Conservation (phyloP, 2,113 vertebrate species). For the Stomatorhinus ivindoensis region DNA sequence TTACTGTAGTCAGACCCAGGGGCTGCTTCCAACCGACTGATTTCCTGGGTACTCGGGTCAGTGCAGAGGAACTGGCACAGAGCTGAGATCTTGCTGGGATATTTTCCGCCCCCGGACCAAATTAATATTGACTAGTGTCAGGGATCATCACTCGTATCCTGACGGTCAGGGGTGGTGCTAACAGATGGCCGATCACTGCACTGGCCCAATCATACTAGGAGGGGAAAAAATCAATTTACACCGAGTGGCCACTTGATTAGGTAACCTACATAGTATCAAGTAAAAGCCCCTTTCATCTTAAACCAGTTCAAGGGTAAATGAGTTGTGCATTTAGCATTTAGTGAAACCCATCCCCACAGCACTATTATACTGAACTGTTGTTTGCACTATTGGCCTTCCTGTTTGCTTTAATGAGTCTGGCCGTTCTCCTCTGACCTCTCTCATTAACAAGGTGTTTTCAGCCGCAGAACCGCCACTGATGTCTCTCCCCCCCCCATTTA, state of each 20-base stretch:
- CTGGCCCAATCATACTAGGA: not conserved
- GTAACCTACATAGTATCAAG: not conserved
- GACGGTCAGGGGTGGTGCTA: not conserved
- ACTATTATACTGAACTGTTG: not conserved
- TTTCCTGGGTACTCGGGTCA: not conserved
- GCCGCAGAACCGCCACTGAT: not conserved
- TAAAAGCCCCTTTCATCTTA: not conserved
- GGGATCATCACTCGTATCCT: not conserved
- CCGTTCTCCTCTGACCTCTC: not conserved
- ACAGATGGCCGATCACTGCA: not conserved
- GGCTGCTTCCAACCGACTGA: not conserved
- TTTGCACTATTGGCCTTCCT: not conserved
- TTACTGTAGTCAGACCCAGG: not conserved
- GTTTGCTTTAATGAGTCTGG: not conserved
- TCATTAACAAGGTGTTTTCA: not conserved
- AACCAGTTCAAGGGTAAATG: not conserved
- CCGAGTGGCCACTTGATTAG: not conserved
- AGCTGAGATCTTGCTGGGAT: not conserved
- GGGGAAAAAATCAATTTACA: not conserved
- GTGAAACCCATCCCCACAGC: not conserved
- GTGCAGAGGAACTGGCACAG: not conserved
- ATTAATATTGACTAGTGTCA: not conserved
- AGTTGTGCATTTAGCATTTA: not conserved
- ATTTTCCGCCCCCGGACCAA: not conserved
- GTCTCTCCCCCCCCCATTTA: not conserved